Evolutionary conservation across 2,888 invertebrate genomes (phyloP), one percentile per base, ranked within the genome.

Genomic region (Leptarthrus brevirostris): DNA sequence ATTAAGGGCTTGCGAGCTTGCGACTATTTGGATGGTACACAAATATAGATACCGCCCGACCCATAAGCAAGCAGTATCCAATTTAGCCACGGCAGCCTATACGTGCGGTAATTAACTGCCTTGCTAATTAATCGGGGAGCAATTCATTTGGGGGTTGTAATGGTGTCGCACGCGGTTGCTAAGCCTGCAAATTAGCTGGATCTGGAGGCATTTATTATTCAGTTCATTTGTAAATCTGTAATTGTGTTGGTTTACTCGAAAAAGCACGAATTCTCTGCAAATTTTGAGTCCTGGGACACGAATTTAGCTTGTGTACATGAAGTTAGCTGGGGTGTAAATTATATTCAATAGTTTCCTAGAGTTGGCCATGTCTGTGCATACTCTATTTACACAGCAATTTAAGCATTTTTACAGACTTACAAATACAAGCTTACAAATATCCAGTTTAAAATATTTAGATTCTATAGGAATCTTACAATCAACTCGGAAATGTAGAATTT

Each of bases 61-160:
- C 40, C 40, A 12, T 40, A 40, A 40, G 8, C 52, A 20, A 52
- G 52, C 20, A 18, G 34, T 52, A 30, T 16, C 30, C 49, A 52
- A 30, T 54, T 30, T 69, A 52, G 14, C 52, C 69, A 22, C 44
- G 44, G 26, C 52, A 30, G 71, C 54, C 40, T 71, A 44, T 71
- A 71, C 20, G 71, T 26, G 81, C 80, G 82, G 81, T 84, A 83
- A 84, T 83, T 84, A 84, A 84, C 83, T 83, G 81, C 81, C 82
- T 83, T 83, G 83, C 83, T 84, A 84, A 84, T 84, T 84, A 84
- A 83, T 82, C 79, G 77, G 80, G 78, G 81, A 79, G 74, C 72
- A 53, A 75, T 69, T 53, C 54, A 74, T 74, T 73, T 61, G 66
- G 49, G 73, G 54, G 8, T 56, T 72, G 56, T 58, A 56, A 74